These are phyloP conservation scores for Caenorhabditis sp. DNA, from an alignment of 2,888 invertebrate species.

Conservation along the genomic window DNA sequence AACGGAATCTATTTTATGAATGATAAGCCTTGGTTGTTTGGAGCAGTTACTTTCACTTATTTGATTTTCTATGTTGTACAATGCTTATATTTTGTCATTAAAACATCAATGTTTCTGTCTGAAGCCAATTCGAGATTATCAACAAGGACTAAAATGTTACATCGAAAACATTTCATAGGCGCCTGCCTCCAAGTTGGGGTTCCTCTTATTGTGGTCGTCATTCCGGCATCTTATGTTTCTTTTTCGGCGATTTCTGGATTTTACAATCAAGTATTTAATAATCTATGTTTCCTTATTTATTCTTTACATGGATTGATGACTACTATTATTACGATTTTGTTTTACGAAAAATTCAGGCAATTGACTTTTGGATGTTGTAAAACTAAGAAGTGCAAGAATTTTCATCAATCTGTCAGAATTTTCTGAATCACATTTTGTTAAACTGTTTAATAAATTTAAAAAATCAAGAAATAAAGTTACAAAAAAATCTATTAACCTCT, in stretches of 20 bases:
- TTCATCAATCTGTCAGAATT: neutral
- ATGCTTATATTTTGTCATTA: neutral
- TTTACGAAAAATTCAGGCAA: neutral
- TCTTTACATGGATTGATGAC: neutral
- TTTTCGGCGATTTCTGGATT: neutral
- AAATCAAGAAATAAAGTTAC: too few species aligned
- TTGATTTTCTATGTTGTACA: neutral
- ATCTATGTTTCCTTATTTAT: neutral
- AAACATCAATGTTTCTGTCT: neutral
- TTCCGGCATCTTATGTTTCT: neutral
- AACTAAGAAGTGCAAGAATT: too few species aligned
- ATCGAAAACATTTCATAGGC: neutral
- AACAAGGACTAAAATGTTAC: neutral
- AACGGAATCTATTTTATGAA: neutral
- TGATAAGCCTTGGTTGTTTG: neutral
- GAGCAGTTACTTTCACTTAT: neutral
- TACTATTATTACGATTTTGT: neutral
- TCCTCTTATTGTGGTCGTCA: neutral
- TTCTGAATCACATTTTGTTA: neutral
- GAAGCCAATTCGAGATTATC: neutral
- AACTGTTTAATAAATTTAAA: too few species aligned
- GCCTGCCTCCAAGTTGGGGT: neutral
- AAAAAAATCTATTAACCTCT: too few species aligned
- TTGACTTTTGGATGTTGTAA: neutral
- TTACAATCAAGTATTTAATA: neutral